A percentile compares a stretch with the other conserved stretches of the same genome.
These are phyloP conservation scores for Hydriomena furcata DNA, from an alignment of 2,888 invertebrate genomes.

Conservation along the genomic window DNA sequence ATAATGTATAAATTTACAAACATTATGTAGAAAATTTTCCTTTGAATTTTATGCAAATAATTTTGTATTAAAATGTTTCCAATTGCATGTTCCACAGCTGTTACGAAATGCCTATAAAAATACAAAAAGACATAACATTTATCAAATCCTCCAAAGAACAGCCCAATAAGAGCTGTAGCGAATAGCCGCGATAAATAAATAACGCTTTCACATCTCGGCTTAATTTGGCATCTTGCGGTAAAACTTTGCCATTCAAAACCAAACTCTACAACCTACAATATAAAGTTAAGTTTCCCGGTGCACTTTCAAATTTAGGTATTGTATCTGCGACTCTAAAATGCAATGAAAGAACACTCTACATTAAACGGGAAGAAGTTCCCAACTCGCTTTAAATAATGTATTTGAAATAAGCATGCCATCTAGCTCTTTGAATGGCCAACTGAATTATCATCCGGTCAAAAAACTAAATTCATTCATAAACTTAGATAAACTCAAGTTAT, in stretches of 20 bases:
- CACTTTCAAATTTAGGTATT: neutral
- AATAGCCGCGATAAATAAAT: conserved; percentile 51
- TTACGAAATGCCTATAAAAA: conserved; percentile 3
- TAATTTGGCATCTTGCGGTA: conserved; percentile 42
- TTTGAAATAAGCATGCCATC: conserved; percentile 5
- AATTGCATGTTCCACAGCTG: neutral
- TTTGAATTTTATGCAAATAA: too few species aligned
- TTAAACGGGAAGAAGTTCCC: conserved; percentile 13
- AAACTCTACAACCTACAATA: neutral
- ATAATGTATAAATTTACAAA: too few species aligned
- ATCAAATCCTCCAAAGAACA: conserved; percentile 36
- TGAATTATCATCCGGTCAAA: conserved; percentile 1
- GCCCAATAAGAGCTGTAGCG: conserved; percentile 38
- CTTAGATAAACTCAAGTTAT: neutral
- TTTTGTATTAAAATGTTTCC: too few species aligned
- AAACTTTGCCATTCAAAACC: conserved; percentile 1
- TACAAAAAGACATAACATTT: conserved; percentile 26
- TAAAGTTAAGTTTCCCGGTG: neutral
- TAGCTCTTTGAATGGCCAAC: neutral
- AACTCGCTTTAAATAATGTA: conserved; percentile 13
- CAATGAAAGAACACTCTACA: conserved; percentile 23
- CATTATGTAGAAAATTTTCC: too few species aligned
- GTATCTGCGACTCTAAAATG: conserved; percentile 17
- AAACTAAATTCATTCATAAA: neutral
- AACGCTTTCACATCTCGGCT: conserved; percentile 46